Evolutionary conservation across 2,888 invertebrate species (phyloP), one percentile per base, ranked within the genome.

Genomic region (Notodonta dromedarius): DNA sequence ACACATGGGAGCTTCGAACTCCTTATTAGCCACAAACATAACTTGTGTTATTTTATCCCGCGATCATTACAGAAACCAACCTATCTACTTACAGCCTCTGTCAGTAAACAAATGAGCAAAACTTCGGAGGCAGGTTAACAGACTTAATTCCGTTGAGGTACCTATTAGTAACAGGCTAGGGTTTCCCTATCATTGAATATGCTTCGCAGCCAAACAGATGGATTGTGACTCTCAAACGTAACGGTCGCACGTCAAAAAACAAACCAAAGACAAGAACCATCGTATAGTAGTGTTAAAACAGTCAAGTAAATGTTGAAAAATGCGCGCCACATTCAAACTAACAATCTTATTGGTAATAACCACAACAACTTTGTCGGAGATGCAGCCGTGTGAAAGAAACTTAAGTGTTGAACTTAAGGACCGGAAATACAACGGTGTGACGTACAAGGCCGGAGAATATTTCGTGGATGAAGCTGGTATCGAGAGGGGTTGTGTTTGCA

Each of bases 401-500:
- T 50, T 48, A 14, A 71, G 66, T 66, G 61, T 69, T 7, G 50
- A 52, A 39, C 40, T 62, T n/a, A 61, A n/a, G 0, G 14, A 69
- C 54, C 12, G 24, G 7, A 9, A 50, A n/a, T 76, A 74, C 46
- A 59, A 80, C 5, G 85, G 82, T 0, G 58, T 83, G 3, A 67
- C 51, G 16, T 88, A 85, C 52, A 57, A 67, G 2, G 69, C 67
- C 5, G 67, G 71, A 3, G 84, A 91, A 62, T 87, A 86, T 66
- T 82, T 73, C 54, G 57, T 73, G 2, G 82, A 85, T 16, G 51
- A 61, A 0, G 81, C 72, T 0, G 67, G 76, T 2, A 54, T 57
- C 4, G 63, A 80, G 52, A 71, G 80, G 62, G 86, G 83, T 0
- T 89, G 87, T 70, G 56, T 84, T 2, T 87, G 86, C 59, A 65